These are phyloP conservation scores for Ceratina japonica DNA, from an alignment of 1,140 invertebrate genomes.

Conservation along the genomic window DNA sequence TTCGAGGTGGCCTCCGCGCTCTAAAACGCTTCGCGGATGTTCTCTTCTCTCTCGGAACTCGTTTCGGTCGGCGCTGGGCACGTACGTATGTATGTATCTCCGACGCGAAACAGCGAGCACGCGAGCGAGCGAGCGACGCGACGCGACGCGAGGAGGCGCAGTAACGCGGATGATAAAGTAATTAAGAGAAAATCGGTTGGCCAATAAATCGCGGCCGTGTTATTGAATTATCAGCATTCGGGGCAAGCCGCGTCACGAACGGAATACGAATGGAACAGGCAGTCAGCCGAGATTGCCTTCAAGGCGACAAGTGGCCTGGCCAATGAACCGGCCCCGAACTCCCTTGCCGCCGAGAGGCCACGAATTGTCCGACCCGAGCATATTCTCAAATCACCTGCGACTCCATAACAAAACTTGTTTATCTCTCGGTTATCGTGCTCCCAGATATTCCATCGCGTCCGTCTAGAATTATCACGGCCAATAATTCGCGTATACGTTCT, in stretches of 20 bases:
- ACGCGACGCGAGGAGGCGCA: too few relatives aligned
- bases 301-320: constrained; percentile 76
- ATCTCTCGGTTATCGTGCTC: background rate
- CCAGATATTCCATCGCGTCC: background rate
- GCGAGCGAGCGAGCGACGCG: background rate
- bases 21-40: constrained; percentile 8
- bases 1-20: background rate
- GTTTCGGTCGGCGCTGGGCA: background rate
- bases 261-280: constrained; percentile 67
- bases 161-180: constrained; percentile 32
- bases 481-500: too few relatives aligned
- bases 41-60: background rate
- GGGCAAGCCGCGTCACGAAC: constrained; percentile 55
- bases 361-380: constrained; percentile 11
- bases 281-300: constrained; percentile 67
- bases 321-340: constrained; percentile 72
- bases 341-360: constrained; percentile 19
- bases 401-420: background rate
- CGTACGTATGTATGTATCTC: background rate
- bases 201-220: constrained; percentile 40
- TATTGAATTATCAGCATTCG: constrained; percentile 59
- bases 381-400: background rate
- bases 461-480: background rate
- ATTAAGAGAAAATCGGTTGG: constrained; percentile 49
- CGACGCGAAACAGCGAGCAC: background rate